Conservation (phyloP, 2,113 vertebrate species). For the Lepidothrix coronata region DNA sequence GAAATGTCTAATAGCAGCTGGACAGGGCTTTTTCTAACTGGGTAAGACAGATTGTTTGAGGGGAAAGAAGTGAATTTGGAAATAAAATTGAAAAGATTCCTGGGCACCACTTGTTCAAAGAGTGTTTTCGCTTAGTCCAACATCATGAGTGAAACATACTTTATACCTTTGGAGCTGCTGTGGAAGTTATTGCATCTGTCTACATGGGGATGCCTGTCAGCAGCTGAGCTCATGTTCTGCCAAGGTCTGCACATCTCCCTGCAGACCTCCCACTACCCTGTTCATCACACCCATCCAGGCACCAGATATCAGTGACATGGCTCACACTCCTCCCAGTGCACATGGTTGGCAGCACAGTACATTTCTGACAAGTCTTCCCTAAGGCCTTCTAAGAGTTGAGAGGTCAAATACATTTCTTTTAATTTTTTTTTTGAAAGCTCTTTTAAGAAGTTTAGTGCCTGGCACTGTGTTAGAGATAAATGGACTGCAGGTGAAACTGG, state of each 20-base stretch:
- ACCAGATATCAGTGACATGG: background rate
- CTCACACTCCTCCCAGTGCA: background rate
- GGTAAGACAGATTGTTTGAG: background rate
- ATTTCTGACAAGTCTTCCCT: background rate
- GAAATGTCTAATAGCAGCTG: background rate
- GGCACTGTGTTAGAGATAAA: background rate
- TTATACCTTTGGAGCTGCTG: background rate
- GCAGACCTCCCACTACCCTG: background rate
- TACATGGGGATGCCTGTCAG: rapidly evolving
- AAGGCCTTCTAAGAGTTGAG: background rate
- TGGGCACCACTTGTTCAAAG: background rate
- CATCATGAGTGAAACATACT: background rate
- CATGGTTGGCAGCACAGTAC: rapidly evolving
- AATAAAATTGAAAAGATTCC: background rate
- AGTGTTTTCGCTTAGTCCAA: background rate
- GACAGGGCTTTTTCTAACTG: background rate
- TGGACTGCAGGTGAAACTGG: background rate
- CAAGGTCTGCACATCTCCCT: background rate
- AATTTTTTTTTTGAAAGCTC: background rate
- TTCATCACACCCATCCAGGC: rapidly evolving
- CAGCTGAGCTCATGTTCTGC: background rate
- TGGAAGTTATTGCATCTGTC: background rate
- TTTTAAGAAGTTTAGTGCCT: background rate
- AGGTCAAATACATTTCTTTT: background rate
- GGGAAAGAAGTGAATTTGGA: background rate